Evolutionary conservation across 2,888 invertebrate genomes (phyloP), one percentile per base, ranked within the genome.

Genomic region (Cheilosia soror): DNA sequence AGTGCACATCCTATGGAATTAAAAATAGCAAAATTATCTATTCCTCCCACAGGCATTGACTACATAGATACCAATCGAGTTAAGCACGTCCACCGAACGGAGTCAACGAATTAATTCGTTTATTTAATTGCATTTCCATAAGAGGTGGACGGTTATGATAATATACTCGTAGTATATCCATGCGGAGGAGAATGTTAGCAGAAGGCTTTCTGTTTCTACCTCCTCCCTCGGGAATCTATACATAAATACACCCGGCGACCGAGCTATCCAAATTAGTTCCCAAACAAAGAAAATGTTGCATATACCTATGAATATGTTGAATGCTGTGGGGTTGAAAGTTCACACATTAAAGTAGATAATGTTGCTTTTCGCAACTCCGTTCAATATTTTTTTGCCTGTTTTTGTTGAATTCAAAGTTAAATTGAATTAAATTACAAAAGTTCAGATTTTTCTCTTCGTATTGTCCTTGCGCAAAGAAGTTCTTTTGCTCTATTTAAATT

Each of bases 71-170:
- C 2, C 5, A 13, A 44, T 44, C 15, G 44, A 6, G 15, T 44
- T 44, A 6, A 15, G n/a, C 77, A 77, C 77, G 77, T 69, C 47
- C 62, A 33, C 31, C 2, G 40, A 60, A 37, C 33, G 1, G 31
- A 69, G 37, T 77, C 55, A 20, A 37, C 62, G 47, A 69, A 55
- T 62, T 77, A 31, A 69, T 77, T 77, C n/a, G 9, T 63, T 62
- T 69, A 47, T 69, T 69, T 77, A 42, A 60, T 62, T 55, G 55
- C 40, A 44, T 53, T 77, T 62, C 40, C 60, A 55, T 69, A 62
- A 47, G 55, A 40, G 62, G 53, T 62, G 25, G 15, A 13, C n/a
- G 4, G 13, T 13, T 15, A n/a, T 15, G 15, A 44, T 44, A 15
- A 44, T 33, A 7, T 33, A 33, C 7, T 33, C 33, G 7, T 6